Percentiles rank a stretch among this genome's conserved stretches.
These are phyloP conservation scores for Rhagoletis pomonella DNA, from an alignment of 1,140 invertebrate genomes.

Conservation along the genomic window DNA sequence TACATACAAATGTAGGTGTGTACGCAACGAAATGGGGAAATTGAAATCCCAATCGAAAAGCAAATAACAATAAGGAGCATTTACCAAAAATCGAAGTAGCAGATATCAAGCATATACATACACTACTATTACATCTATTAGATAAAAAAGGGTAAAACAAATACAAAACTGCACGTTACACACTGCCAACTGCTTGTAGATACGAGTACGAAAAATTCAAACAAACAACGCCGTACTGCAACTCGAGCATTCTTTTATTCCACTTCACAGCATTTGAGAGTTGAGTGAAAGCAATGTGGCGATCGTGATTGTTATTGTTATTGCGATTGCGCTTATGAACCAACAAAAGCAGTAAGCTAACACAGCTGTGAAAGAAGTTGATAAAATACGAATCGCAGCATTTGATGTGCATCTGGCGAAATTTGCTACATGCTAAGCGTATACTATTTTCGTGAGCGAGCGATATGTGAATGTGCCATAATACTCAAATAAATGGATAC, in stretches of 20 bases:
- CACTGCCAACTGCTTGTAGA: too few species aligned
- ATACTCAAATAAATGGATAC: not conserved
- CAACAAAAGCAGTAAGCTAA: not conserved
- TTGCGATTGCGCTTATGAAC: not conserved
- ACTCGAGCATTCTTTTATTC: not conserved
- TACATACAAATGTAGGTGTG: not conserved
- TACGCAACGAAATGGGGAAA: not conserved
- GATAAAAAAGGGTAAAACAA: too few species aligned
- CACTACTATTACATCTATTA: not conserved
- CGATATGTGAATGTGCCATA: not conserved
- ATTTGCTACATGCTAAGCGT: too few species aligned
- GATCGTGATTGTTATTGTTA: not conserved
- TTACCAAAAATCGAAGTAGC: not conserved
- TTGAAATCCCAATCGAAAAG: not conserved
- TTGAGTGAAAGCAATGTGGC: not conserved
- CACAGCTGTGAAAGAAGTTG: not conserved
- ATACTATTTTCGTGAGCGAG: too few species aligned
- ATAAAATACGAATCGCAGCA: not conserved
- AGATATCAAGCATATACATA: not conserved
- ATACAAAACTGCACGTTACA: too few species aligned
- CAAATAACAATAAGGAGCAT: not conserved
- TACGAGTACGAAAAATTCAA: not conserved
- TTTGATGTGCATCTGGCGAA: not conserved
- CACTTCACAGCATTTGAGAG: constrained; percentile 9
- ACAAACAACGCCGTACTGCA: not conserved